Conservation (phyloP, 2,888 invertebrate species). For the Neoascia interrupta region DNA sequence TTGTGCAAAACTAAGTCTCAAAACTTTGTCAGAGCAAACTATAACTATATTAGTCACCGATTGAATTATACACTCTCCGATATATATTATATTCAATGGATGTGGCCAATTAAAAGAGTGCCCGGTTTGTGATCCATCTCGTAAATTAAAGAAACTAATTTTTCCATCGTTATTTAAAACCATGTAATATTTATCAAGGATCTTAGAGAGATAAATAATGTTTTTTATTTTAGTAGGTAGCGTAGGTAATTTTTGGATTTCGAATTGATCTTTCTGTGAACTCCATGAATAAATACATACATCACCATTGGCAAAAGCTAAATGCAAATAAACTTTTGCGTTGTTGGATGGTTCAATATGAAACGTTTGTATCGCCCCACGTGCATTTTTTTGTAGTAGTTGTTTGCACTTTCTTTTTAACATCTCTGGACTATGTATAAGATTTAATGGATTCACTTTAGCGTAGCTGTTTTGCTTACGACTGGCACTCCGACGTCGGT, state of each 20-base stretch:
- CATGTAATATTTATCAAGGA: slow-evolving; percentile 74
- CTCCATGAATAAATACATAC: slow-evolving; percentile 75
- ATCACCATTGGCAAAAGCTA: slow-evolving; percentile 75
- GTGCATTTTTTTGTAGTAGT: slow-evolving; percentile 56
- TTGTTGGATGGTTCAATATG: slow-evolving; percentile 59
- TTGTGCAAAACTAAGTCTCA: slow-evolving; percentile 71
- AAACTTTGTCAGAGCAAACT: slow-evolving; percentile 51
- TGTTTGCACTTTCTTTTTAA: slow-evolving; percentile 65
- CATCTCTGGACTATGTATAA: slow-evolving; percentile 51
- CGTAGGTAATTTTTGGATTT: slow-evolving; percentile 66
- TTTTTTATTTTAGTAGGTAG: slow-evolving; percentile 69
- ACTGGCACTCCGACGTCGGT: slow-evolving; percentile 71
- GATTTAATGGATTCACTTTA: slow-evolving; percentile 66
- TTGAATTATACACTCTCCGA: slow-evolving; percentile 48
- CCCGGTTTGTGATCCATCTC: slow-evolving; percentile 70
- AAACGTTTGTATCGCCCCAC: slow-evolving; percentile 69
- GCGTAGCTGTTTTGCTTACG: slow-evolving; percentile 70
- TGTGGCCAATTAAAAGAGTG: slow-evolving; percentile 71
- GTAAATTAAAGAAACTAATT: slow-evolving; percentile 73
- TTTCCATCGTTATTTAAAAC: slow-evolving; percentile 72
- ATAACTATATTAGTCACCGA: slow-evolving; percentile 56
- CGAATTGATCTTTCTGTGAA: slow-evolving; percentile 70
- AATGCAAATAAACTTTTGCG: slow-evolving; percentile 71
- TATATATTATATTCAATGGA: slow-evolving; percentile 61
- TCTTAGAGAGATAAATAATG: slow-evolving; percentile 73